Percentiles rank a stretch among this genome's conserved stretches.
Evolutionary conservation across 2,113 vertebrate species (phyloP).

Genomic region (Corydoras sp.): DNA sequence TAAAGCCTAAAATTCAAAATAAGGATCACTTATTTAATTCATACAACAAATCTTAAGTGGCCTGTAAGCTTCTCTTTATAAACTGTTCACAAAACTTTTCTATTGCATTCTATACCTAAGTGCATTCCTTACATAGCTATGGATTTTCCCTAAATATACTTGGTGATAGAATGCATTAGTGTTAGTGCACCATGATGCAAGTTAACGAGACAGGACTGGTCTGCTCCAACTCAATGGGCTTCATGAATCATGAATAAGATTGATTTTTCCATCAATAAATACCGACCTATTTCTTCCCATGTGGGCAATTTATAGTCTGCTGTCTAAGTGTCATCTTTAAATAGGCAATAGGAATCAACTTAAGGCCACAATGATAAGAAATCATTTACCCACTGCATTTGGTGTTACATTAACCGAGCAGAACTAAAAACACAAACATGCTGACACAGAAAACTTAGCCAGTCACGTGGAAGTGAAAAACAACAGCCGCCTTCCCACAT

Average conservation of each 20-base stretch:
- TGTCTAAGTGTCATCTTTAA: conserved; percentile 35
- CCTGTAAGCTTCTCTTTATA: not conserved
- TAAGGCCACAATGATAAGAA: conserved; percentile 23
- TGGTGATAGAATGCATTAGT: not conserved
- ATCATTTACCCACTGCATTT: conserved; percentile 10
- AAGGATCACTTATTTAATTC: too few species aligned
- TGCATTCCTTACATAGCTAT: conserved; percentile 3
- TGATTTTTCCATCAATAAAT: conserved; percentile 38
- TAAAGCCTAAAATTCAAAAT: too few species aligned
- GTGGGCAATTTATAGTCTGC: conserved; percentile 18
- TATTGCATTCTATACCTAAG: not conserved
- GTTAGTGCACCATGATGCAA: conserved; percentile 14
- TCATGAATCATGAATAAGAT: conserved; percentile 43
- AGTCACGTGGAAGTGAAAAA: conserved; percentile 12
- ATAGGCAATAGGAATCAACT: conserved; percentile 12
- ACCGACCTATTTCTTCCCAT: conserved; percentile 17
- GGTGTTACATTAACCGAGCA: conserved; percentile 3
- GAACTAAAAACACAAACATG: not conserved
- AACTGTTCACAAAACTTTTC: not conserved
- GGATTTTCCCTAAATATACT: not conserved
- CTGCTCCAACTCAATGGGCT: conserved; percentile 27
- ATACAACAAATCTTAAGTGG: too few species aligned
- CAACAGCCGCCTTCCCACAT: not conserved
- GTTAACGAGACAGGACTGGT: conserved; percentile 36
- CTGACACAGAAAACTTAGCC: conserved; percentile 8